Conservation (phyloP, 2,888 invertebrate species). For the Geotrupes spiniger region DNA sequence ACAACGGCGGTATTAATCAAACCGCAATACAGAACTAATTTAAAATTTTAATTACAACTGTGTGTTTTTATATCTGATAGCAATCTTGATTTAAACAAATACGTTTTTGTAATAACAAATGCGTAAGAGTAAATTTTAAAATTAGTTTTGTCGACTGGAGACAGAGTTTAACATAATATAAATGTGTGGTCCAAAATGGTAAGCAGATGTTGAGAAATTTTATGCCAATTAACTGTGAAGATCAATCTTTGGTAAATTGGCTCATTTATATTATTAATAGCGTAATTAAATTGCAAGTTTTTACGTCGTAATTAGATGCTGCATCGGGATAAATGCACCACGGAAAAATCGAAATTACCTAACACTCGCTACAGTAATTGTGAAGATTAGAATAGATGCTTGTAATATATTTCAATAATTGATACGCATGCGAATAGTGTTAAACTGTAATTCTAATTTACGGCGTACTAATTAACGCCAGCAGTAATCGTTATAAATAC, state of each 20-base stretch:
- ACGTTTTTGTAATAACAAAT: conserved; percentile 16
- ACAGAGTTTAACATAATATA: conserved; percentile 6
- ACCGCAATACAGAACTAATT: conserved; percentile 14
- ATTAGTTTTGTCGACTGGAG: conserved; percentile 7
- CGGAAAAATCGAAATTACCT: conserved; percentile 19
- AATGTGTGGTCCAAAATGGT: conserved; percentile 37
- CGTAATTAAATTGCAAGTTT: conserved; percentile 12
- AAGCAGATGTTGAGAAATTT: conserved; percentile 40
- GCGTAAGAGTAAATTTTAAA: conserved; percentile 10
- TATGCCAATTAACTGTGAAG: conserved; percentile 38
- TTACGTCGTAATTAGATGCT: neutral
- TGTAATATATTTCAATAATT: too few species aligned
- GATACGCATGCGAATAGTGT: too few species aligned
- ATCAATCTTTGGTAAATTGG: conserved; percentile 25
- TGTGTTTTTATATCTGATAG: conserved; percentile 11
- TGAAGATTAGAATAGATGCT: too few species aligned
- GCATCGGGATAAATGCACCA: conserved; percentile 20
- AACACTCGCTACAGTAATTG: too few species aligned
- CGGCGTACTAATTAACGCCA: too few species aligned
- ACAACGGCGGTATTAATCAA: conserved; percentile 19
- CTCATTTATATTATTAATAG: conserved; percentile 24
- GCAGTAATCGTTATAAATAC: too few species aligned
- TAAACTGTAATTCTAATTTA: too few species aligned
- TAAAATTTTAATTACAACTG: conserved; percentile 19
- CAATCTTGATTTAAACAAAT: conserved; percentile 19